Conservation (phyloP, 1,140 invertebrate species). For the Calephelis nemesis region DNA sequence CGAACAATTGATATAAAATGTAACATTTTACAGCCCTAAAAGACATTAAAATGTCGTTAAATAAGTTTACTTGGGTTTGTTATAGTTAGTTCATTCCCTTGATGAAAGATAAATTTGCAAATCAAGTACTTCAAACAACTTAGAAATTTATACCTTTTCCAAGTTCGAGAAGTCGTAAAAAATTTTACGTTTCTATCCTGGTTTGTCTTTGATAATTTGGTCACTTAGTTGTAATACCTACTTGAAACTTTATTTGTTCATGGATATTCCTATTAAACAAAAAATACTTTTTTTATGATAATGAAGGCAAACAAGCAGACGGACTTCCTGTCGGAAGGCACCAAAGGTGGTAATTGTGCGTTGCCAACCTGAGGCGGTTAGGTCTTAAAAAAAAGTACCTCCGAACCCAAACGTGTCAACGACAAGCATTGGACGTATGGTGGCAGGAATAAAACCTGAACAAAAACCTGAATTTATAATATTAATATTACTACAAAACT, state of each 20-base stretch:
- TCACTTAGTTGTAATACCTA: neutral
- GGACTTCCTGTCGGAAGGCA: too few relatives aligned
- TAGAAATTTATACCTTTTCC: slow-evolving; percentile 2
- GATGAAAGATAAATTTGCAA: slow-evolving; percentile 16
- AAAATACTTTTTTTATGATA: neutral
- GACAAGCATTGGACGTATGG: too few relatives aligned
- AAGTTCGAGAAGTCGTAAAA: slow-evolving; percentile 14
- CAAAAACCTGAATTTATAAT: too few relatives aligned
- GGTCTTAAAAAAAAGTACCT: too few relatives aligned
- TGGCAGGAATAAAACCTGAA: too few relatives aligned
- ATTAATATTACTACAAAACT: too few relatives aligned
- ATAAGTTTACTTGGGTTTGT: slow-evolving; percentile 5
- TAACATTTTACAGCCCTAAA: slow-evolving; percentile 4
- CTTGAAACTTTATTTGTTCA: neutral
- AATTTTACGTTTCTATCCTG: slow-evolving; percentile 5
- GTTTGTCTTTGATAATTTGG: slow-evolving; percentile 3
- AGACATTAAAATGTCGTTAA: slow-evolving; percentile 5
- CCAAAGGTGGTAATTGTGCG: too few relatives aligned
- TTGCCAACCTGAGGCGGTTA: too few relatives aligned
- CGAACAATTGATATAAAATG: neutral
- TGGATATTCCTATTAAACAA: neutral
- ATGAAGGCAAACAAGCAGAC: too few relatives aligned
- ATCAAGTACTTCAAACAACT: slow-evolving; percentile 10
- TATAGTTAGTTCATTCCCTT: slow-evolving; percentile 16
- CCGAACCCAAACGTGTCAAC: too few relatives aligned